Evolutionary conservation across 2,888 invertebrate genomes (phyloP), one percentile per base, ranked within the genome.

Genomic region (Caenorhabditis becei): DNA sequence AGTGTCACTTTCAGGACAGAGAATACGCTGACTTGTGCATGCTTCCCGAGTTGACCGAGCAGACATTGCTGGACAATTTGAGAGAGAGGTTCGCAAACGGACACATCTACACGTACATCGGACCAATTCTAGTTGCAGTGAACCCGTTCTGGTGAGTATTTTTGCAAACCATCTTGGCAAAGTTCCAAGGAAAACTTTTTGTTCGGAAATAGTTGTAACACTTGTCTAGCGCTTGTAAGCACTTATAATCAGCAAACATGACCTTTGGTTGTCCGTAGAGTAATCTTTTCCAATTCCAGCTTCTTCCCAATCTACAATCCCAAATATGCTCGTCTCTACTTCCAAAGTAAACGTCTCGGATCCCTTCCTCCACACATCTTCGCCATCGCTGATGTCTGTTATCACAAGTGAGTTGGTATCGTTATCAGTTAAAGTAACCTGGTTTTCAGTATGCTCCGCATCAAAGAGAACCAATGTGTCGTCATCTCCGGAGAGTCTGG

Each of bases 271-370:
- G 32, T 7, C 10, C 10, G 53, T 14, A 53, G 18, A 10, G 8
- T 20, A n/a, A n/a, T n/a, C n/a, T n/a, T n/a, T 28, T 4, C 4
- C 32, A 32, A 32, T 74, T 83, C 23, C 77, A 93, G 93, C 93
- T 97, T 97, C 92, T 96, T 96, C 92, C 97, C 97, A 24, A 97
- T 97, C 88, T 97, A 97, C 93, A 97, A 97, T 93, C 97, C 97
- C 58, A 97, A 97, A 92, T 97, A 96, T 93, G 97, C 97, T 86
- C 95, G 96, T 92, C 93, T 97, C 88, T 97, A 97, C 92, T 92
- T 92, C 74, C 97, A 97, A 92, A 96, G 96, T 92, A 94, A 96
- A 91, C 93, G 96, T 88, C 94, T 96, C 88, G 96, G 96, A 32
- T 96, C 96, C 91, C 93, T 97, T 87, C 97, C 97, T 47, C 97